Evolutionary conservation across 2,888 invertebrate genomes (phyloP).

Genomic region (Emmelina monodactyla): DNA sequence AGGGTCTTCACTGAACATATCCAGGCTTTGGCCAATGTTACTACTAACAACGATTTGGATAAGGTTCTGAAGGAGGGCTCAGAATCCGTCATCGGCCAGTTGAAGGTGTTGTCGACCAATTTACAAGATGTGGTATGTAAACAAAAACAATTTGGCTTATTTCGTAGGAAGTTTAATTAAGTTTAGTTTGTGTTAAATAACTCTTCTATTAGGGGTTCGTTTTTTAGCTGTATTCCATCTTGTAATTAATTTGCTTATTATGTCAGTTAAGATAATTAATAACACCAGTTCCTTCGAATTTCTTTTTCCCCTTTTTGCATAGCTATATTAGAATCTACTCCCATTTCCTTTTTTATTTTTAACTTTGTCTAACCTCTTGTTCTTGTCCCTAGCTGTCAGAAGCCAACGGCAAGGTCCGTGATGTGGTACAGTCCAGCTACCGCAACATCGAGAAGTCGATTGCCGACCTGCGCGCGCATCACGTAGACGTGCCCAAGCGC

Average conservation of each 20-base stretch:
- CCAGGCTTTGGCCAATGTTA: conserved; percentile 31
- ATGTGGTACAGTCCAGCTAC: conserved; percentile 34
- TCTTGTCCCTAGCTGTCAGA: conserved; percentile 27
- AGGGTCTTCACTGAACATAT: conserved; percentile 37
- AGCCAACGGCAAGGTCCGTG: conserved; percentile 48
- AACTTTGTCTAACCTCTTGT: not conserved
- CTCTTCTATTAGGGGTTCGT: too few species aligned
- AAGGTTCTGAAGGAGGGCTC: conserved; percentile 43
- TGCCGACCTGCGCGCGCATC: conserved; percentile 37
- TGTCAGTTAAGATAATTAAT: too few species aligned
- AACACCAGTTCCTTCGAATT: too few species aligned
- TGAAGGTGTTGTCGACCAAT: conserved; percentile 28
- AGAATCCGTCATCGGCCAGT: conserved; percentile 33
- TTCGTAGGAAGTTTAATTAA: not conserved
- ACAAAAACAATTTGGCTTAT: not conserved
- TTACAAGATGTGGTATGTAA: conserved; percentile 40
- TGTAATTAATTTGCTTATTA: too few species aligned
- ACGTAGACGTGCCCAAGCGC: conserved; percentile 50
- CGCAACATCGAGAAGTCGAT: conserved; percentile 30
- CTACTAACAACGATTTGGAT: conserved; percentile 39
- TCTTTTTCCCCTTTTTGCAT: too few species aligned
- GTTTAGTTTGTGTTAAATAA: too few species aligned
- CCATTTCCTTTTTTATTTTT: not conserved
- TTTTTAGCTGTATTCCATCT: too few species aligned
- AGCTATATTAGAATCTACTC: not conserved